Evolutionary conservation across 2,888 invertebrate species (phyloP).

Genomic region (Nomada lathburiana): DNA sequence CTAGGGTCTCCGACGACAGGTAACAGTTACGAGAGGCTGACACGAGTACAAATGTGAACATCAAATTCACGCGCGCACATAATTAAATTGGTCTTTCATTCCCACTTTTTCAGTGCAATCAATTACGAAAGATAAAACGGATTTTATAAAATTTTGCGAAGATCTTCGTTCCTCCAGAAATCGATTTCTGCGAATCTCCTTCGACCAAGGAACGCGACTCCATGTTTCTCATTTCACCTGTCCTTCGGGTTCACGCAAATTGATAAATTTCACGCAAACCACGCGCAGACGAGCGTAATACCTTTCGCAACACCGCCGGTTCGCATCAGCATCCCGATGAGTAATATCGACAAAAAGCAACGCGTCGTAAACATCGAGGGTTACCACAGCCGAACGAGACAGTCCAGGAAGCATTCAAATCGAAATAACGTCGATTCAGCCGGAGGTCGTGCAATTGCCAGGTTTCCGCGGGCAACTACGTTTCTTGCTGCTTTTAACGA

Average conservation of each 20-base stretch:
- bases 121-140: no score
- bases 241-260: not conserved
- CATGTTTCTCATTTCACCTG: not conserved
- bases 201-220: not conserved
- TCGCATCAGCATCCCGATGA: slow-evolving; percentile 17
- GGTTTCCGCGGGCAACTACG: slow-evolving; percentile 22
- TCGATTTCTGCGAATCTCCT: not conserved
- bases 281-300: slow-evolving; percentile 1
- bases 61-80: no score
- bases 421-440: slow-evolving; percentile 16
- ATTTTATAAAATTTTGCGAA: no score
- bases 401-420: slow-evolving; percentile 5
- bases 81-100: no score
- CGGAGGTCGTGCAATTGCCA: slow-evolving; percentile 30
- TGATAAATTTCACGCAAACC: not conserved
- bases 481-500: slow-evolving; percentile 28
- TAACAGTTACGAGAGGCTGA: no score
- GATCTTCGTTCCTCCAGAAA: not conserved
- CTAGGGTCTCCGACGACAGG: no score
- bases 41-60: no score
- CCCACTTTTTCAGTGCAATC: no score
- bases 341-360: slow-evolving; percentile 16
- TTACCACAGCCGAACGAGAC: not conserved
- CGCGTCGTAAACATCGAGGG: slow-evolving; percentile 1
- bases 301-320: not conserved